phyloP scores from a whole-genome alignment of 2,113 vertebrate species.

The Columba janthina region DNA sequence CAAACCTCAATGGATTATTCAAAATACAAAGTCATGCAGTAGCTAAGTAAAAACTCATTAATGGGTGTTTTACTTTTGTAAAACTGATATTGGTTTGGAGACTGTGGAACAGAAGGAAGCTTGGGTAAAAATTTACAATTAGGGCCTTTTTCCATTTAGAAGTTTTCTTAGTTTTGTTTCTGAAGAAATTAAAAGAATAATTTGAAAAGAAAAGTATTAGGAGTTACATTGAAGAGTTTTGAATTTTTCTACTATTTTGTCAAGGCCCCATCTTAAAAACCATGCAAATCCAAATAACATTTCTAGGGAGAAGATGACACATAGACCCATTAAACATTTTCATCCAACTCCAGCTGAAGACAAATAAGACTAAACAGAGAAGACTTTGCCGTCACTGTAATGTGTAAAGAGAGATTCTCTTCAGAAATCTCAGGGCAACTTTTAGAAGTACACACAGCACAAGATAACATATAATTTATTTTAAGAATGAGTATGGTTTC shows the following conservation, averaged over 20 bases:
- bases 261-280: neutral
- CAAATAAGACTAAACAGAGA: neutral
- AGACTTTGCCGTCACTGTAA: neutral
- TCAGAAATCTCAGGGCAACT: neutral
- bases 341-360: neutral
- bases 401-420: neutral
- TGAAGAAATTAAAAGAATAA: neutral
- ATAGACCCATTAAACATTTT: neutral
- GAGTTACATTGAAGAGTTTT: neutral
- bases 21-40: neutral
- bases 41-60: neutral
- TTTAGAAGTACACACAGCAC: neutral
- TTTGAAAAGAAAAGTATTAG: neutral
- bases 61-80: neutral
- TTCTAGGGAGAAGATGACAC: neutral
- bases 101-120: neutral
- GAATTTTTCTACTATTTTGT: neutral
- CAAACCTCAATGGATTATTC: neutral
- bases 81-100: neutral
- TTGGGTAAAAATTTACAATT: neutral
- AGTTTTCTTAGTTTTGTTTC: neutral
- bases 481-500: conserved; percentile 3
- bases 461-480: neutral
- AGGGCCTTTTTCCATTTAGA: neutral
- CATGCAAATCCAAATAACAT: neutral